Evolutionary conservation across 2,113 vertebrate genomes (phyloP).

Genomic region (Globicephala melas): DNA sequence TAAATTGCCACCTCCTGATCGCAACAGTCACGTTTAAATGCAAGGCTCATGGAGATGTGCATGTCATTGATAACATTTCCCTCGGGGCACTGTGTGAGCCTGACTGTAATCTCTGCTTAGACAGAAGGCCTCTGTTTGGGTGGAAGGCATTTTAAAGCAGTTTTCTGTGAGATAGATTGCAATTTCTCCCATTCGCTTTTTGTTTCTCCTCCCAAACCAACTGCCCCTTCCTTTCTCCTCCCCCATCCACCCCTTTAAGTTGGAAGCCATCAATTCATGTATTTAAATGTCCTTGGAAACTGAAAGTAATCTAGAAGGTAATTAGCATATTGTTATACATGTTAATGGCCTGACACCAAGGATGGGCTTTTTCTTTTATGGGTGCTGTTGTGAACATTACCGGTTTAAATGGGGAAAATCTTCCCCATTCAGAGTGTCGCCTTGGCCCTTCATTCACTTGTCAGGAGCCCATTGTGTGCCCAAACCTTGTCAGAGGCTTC

Average conservation of each 20-base stretch:
- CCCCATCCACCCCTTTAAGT: neutral
- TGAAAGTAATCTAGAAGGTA: slow-evolving; percentile 68
- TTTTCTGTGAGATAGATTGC: slow-evolving; percentile 31
- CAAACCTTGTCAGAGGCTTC: slow-evolving; percentile 46
- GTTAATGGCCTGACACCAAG: slow-evolving; percentile 59
- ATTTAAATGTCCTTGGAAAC: slow-evolving; percentile 72
- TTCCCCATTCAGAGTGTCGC: slow-evolving; percentile 22
- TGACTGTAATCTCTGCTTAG: neutral
- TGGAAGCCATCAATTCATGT: slow-evolving; percentile 63
- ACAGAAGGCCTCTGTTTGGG: slow-evolving; percentile 7
- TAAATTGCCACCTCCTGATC: neutral
- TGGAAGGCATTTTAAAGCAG: neutral
- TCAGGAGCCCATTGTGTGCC: slow-evolving; percentile 56
- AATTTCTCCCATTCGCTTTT: neutral
- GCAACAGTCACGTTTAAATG: neutral
- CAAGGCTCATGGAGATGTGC: neutral
- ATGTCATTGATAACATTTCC: neutral
- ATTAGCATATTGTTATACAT: slow-evolving; percentile 74
- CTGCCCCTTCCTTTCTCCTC: neutral
- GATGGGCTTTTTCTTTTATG: slow-evolving; percentile 71
- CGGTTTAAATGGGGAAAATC: slow-evolving; percentile 61
- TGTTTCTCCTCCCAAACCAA: slow-evolving; percentile 35
- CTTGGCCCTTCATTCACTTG: slow-evolving; percentile 54
- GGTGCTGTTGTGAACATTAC: slow-evolving; percentile 58
- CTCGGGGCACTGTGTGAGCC: neutral